Evolutionary conservation across 2,888 invertebrate genomes (phyloP).

Genomic region (Sympetrum striolatum): DNA sequence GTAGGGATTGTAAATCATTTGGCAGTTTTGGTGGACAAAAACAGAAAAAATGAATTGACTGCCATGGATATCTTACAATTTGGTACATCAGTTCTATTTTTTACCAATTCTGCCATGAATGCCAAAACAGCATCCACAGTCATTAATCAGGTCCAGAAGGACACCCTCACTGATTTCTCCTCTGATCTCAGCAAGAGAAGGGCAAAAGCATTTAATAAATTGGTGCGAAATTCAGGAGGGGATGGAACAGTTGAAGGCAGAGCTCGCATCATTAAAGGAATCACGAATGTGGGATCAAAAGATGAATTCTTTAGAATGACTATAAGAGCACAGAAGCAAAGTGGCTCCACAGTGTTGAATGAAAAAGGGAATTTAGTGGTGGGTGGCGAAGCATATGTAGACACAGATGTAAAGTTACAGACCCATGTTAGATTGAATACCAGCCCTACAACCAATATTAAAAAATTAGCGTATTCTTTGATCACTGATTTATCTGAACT

Average conservation of each 20-base stretch:
- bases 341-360: neutral
- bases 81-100: conserved; percentile 62
- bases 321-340: conserved; percentile 53
- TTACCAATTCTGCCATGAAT: conserved; percentile 61
- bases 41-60: conserved; percentile 60
- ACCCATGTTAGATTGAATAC: neutral
- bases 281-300: conserved; percentile 63
- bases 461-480: too few species aligned
- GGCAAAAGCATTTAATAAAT: neutral
- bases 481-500: too few species aligned
- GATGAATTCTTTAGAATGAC: conserved; percentile 66
- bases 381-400: neutral
- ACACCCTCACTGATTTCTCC: conserved; percentile 50
- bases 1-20: conserved; percentile 3
- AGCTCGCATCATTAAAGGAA: conserved; percentile 65
- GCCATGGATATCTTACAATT: conserved; percentile 63
- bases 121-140: conserved; percentile 62
- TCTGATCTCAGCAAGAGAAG: neutral
- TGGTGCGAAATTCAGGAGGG: too few species aligned
- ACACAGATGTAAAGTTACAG: neutral
- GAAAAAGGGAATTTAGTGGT: neutral
- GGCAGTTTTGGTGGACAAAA: conserved; percentile 56
- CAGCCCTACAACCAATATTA: neutral
- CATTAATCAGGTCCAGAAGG: conserved; percentile 65
- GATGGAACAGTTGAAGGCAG: conserved; percentile 60